Conservation (phyloP, 2,888 invertebrate species). For the Amorpha juglandis region DNA sequence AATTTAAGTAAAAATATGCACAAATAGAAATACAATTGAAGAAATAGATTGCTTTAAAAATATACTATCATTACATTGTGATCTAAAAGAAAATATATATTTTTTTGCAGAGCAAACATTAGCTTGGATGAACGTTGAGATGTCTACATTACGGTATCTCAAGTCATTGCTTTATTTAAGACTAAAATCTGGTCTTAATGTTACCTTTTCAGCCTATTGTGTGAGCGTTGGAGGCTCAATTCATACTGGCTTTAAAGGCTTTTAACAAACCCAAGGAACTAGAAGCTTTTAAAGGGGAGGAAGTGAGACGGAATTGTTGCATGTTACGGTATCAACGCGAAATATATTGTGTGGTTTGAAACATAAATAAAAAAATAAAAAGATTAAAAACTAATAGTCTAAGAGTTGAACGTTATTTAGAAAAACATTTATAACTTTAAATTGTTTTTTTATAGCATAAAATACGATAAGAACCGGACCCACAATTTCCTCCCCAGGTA, state of each 20-base stretch:
- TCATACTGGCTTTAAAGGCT: slow-evolving; percentile 67
- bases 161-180: slow-evolving; percentile 71
- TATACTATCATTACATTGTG: neutral
- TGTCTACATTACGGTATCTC: slow-evolving; percentile 53
- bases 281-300: slow-evolving; percentile 69
- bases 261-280: slow-evolving; percentile 70
- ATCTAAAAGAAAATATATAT: neutral
- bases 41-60: neutral
- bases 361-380: neutral
- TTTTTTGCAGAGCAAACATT: slow-evolving; percentile 24
- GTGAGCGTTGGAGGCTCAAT: slow-evolving; percentile 59
- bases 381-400: neutral
- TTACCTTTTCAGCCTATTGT: slow-evolving; percentile 73
- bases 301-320: slow-evolving; percentile 62
- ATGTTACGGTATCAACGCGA: slow-evolving; percentile 40
- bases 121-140: slow-evolving; percentile 28
- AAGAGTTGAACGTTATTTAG: no score
- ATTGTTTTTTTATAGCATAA: no score
- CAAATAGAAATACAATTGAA: neutral
- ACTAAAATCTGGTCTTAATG: slow-evolving; percentile 72
- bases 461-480: no score
- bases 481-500: no score
- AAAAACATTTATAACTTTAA: no score
- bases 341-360: slow-evolving; percentile 7
- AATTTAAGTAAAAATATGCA: neutral